Base-by-base conservation (phyloP, 2,797 vertebrate species). In the Meriones psammophilus region DNA sequence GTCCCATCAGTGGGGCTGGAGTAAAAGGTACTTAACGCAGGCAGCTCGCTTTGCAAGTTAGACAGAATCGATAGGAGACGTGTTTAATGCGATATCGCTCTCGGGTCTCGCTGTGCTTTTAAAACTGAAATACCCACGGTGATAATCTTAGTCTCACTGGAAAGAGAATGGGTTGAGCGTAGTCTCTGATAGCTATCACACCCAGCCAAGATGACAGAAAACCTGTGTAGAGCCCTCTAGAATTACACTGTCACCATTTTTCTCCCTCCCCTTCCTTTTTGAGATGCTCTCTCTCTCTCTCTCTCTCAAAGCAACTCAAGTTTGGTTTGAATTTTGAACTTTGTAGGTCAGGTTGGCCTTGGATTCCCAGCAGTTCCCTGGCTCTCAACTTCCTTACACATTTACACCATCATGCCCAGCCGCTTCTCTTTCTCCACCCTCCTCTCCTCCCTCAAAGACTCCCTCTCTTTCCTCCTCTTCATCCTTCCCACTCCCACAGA, bases 31-130 rank as follows among this genome's bases (percentile, higher is more conserved):
- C 98, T 99, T 99, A 98, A 98, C 33, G 97, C 97, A 81, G 94
- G 81, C 93, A 96, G 97, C 98, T 97, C 97, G 54, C 97, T 98
- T 94, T 96, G 98, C 98, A 99, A 99, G 98, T 98, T 99, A 98
- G 98, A 98, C 94, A 94, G 97, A 98, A 99, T 99, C 98, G 96
- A 99, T 99, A 98, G 97, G 98, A 98, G 98, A 98, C 92, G 98
- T 98, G 98, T 99, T 98, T 98, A 98, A 98, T 99, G 98, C 36
- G 96, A 98, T 98, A 98, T 98, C 98, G 3, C 98, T 98, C 69
- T 98, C 98, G 95, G 97, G 97, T 97, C 98, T 98, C 98, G 86
- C 98, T 96, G 89, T 97, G 93, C 98, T 98, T 97, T 97, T 96
- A 97, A 98, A 98, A 96, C 88, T 94, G 98, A 97, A 98, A 98